Evolutionary conservation across 2,797 vertebrate genomes (phyloP), one percentile per base, ranked within the genome.

Genomic region (Xerus rutilus): DNA sequence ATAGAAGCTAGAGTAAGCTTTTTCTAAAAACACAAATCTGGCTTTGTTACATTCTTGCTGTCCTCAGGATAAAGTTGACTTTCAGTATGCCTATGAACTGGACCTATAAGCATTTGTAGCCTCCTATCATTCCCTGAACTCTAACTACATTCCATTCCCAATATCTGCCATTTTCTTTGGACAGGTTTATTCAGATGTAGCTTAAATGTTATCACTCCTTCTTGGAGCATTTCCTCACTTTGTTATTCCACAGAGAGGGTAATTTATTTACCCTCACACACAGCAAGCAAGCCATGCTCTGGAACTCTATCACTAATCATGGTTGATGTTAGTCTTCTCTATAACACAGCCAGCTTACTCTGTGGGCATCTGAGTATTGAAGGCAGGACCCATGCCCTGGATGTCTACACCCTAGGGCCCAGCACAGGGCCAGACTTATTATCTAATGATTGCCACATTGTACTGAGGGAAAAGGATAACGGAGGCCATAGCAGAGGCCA

Each of bases 241-340:
- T 85, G 47, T 30, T 69, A 79, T 86, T 59, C 47, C 47, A 77
- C 35, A 65, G 72, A 91, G 23, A 91, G 9, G 32, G 47, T 64
- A 65, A 84, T 77, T 92, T 93, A 70, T 82, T 76, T 91, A n/a
- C 25, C 25, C 39, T 21, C 69, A 39, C 69, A 91, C 59, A 95
- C 3, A 89, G 52, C 25, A 91, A 89, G 45, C 17, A 79, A 89
- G 45, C 28, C 30, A 88, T 45, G 30, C 25, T 86, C 57, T 62
- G 78, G 54, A 94, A 90, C 6, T 17, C 43, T 14, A 30, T 52
- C n/a, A 10, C n/a, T 59, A 85, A 35, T 45, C 30, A 86, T 57
- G 35, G 43, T 64, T 74, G n/a, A 25, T 8, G 4, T 64, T 70
- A 91, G 18, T 25, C 47, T 30, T 86, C 35, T 69, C 49, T 82